Base-by-base conservation (phyloP, 2,888 invertebrate genomes). In the Nowickia ferox region DNA sequence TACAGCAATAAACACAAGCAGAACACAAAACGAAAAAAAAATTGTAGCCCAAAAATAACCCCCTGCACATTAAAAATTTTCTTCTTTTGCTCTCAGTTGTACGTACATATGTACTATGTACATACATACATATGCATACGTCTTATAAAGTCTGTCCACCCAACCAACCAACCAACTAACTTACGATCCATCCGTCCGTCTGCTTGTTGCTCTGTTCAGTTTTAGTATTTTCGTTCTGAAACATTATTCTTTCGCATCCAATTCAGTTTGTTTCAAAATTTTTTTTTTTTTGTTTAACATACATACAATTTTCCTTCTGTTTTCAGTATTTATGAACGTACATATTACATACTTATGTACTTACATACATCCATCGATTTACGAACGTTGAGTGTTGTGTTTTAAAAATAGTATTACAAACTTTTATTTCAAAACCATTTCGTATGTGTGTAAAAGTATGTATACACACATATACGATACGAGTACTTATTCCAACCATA, bases 31-130 rank as follows among this genome's bases (percentile, higher is more conserved):
- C 48, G 15, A 69, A 78, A 40, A 83, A 55, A 76, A 87, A 89
- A 89, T 87, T 88, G 89, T 89, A 90, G 89, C 89, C 90, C 90
- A 90, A 90, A 90, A 90, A 90, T 90, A 90, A 90, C 89, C 90
- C 89, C 90, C 90, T 90, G 88, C 89, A 86, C 86, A 86, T 86
- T 79, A 83, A 79, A 79, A 68, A 53, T 79, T 76, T 83, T 71
- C 76, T 83, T 76, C 65, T 48, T 75, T 72, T 79, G 71, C 71
- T 83, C 77, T 65, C 59, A 55, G 22, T 63, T 74, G 69, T 38
- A 76, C 74, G 13, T 30, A 30, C 2, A 2, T 22, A 22, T 22
- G 22, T 22, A 22, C 22, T 22, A 22, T 30, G 30, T 30, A 30
- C 30, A 30, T 30, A 2, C 30, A 30, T 30, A 30, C 30, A 30